A percentile compares a stretch with the other conserved stretches of the same genome.
These are phyloP conservation scores for Tetragonisca angustula DNA, from an alignment of 2,888 invertebrate genomes.

Conservation along the genomic window DNA sequence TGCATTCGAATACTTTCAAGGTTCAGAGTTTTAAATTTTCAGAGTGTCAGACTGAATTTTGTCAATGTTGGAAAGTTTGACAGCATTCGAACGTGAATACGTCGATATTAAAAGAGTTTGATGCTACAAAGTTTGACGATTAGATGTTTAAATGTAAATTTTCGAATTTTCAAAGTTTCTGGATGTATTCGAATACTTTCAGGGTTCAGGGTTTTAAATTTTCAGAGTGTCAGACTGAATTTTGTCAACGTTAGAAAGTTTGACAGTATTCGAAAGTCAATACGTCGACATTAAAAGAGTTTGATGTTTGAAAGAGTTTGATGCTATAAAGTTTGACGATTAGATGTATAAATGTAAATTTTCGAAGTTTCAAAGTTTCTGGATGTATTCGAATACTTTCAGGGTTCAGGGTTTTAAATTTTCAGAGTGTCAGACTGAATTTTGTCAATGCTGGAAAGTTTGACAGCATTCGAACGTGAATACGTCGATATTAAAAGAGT, in stretches of 20 bases:
- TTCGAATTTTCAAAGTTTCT: neutral
- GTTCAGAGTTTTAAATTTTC: neutral
- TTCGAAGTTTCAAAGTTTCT: neutral
- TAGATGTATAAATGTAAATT: neutral
- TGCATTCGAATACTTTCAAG: neutral
- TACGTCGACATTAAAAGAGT: too few relatives aligned
- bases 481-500: too few relatives aligned
- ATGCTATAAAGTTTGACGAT: too few relatives aligned
- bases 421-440: too few relatives aligned
- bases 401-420: rapidly evolving
- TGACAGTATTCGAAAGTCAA: neutral
- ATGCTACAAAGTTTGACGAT: too few relatives aligned
- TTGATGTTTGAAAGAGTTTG: too few relatives aligned
- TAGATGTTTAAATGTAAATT: neutral
- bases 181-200: neutral
- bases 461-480: neutral
- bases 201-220: rapidly evolving
- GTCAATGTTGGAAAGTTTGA: too few relatives aligned
- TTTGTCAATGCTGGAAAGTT: too few relatives aligned
- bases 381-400: neutral
- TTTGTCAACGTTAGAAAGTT: too few relatives aligned
- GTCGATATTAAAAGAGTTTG: too few relatives aligned
- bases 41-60: neutral
- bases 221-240: neutral
- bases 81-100: neutral